Base-by-base conservation (phyloP, 23 tunicate species). In the Aplidium turbinatum region DNA sequence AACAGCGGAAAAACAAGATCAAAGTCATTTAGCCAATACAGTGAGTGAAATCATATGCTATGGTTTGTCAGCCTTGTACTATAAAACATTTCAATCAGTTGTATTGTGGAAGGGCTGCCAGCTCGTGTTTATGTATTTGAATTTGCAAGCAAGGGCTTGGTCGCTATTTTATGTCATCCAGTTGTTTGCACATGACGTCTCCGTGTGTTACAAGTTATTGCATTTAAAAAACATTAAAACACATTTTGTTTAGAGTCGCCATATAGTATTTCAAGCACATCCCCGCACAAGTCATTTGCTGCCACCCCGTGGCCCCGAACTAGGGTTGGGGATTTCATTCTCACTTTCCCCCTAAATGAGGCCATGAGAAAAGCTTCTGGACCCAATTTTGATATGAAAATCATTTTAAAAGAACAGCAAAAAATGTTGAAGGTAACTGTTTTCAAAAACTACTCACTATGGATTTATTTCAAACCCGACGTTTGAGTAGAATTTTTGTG, bases 321-420 rank as follows among this genome's bases (percentile, higher is more conserved):
- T 23, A 51, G 96, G 35, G 96, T 88, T 32, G 96, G 96, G 1
- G 96, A 88, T 57, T 88, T 88, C 66, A 78, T 88, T 20, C 34
- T 88, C 18, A 79, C 96, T 0, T 88, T 88, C 40, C 96, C 96
- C 2, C 42, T 62, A 13, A 88, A 70, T 32, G 96, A 88, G 47
- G 68, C 96, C 19, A 76, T 74, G 66, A 64, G 87, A 32, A 81
- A 81, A 40, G 87, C 96, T 27, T 88, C 96, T 1, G 96, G 96
- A 38, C 19, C 58, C 0, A 81, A 75, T 57, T 81, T 81, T 61
- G 96, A 88, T 62, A 74, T 81, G 87, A 88, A 88, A 70, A 39
- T 63, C 21, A 88, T 88, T 4, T 54, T 81, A 29, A 55, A 68
- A 45, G 96, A 88, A 58, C 78, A 77, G 47, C 87, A 81, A 69